Percentiles rank a stretch among this genome's conserved stretches.
phyloP scores from a whole-genome alignment of 2,888 invertebrate species.

The Galeopsomyia nigrocyanea region DNA sequence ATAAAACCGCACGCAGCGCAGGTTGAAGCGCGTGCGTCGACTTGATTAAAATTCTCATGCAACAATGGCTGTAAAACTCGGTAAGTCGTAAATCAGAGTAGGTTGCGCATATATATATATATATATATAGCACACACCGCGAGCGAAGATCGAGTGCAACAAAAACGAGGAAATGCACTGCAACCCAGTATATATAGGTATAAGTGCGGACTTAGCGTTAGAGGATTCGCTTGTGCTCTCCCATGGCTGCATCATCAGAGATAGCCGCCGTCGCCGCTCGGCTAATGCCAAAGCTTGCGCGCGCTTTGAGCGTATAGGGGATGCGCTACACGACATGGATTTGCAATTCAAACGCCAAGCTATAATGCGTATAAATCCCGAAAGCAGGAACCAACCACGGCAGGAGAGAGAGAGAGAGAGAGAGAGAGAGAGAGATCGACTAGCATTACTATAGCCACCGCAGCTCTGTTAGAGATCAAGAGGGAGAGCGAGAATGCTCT shows the following conservation, averaged over 20 bases:
- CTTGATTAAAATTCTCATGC: conserved; percentile 33
- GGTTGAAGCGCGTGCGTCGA: neutral
- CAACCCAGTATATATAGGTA: conserved; percentile 1
- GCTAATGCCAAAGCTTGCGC: conserved; percentile 35
- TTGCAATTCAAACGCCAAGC: conserved; percentile 63
- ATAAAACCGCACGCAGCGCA: neutral
- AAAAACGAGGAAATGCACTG: conserved; percentile 32
- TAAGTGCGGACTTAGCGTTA: neutral
- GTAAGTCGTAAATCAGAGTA: conserved; percentile 14
- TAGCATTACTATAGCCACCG: conserved; percentile 27
- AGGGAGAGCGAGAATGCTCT: conserved; percentile 44
- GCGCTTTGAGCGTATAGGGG: conserved; percentile 17
- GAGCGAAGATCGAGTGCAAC: neutral
- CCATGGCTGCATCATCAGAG: too few species aligned
- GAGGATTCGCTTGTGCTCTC: too few species aligned
- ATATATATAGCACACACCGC: too few species aligned
- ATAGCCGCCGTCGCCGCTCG: neutral
- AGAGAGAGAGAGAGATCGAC: conserved; percentile 22
- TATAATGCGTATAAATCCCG: conserved; percentile 61
- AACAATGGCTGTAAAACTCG: conserved; percentile 8
- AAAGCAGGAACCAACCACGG: conserved; percentile 50
- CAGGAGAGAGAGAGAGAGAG: conserved; percentile 17
- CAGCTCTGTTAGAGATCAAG: conserved; percentile 43
- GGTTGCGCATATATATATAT: too few species aligned
- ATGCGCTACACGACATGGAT: conserved; percentile 49